Base-by-base conservation (phyloP, 2,113 vertebrate species). In the Acinonyx jubatus region DNA sequence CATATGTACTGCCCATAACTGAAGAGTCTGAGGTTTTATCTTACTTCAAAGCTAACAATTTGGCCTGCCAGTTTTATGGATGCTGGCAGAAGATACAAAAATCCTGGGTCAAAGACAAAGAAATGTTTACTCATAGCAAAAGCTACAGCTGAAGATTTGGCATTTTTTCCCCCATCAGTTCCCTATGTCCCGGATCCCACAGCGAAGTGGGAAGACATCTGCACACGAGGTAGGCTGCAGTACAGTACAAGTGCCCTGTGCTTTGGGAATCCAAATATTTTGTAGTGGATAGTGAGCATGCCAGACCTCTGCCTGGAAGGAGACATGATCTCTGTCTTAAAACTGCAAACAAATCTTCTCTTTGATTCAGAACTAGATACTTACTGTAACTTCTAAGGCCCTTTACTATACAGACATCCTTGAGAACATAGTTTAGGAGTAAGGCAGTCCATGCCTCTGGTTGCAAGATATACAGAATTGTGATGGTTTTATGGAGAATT, bases 141-240 rank as follows among this genome's bases (percentile, higher is more conserved):
- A 73, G 15, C 4, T 85, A 31, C 13, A 73, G 38, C 2, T 78
- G 13, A 82, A 84, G 19, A 76, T 41, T 45, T 94, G 18, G 15
- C 1, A 5, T 29, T 78, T 50, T 15, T 63, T 80, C 23, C 23
- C 7, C 0, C 0, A 81, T 19, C 10, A 66, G 16, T 31, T 83
- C 2, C 19, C 1, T 23, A 0, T 18, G 14, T 78, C 9, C 15
- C 14, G 21, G 7, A 74, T 87, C 11, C 33, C n/a, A 5, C 2
- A 57, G 3, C 19, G 21, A 4, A 87, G 48, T 19, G 14, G 16
- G 7, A 78, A 76, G 0, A 31, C 36, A 85, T 48, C 7, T 93
- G 9, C 7, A 83, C 4, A 82, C 8, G 48, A 33, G 18, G 9
- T 68, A 13, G 21, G 0, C 10, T 52, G 48, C 5, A 25, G 25